Base-by-base conservation (phyloP, 2,888 invertebrate genomes). In the Belgica antarctica region DNA sequence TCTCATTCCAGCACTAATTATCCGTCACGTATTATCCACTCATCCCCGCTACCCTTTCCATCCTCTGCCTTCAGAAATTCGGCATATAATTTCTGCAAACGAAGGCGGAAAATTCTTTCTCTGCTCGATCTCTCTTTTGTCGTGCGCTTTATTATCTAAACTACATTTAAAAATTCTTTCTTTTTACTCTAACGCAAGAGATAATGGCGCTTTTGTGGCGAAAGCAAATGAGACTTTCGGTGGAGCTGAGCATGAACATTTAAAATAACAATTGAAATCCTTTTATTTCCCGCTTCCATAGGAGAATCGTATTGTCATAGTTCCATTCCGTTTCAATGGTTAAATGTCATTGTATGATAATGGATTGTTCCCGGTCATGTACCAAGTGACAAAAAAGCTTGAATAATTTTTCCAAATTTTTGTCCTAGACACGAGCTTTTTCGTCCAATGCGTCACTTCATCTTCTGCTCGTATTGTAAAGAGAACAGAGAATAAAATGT, bases 341-440 rank as follows among this genome's bases (percentile, higher is more conserved):
- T 66, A 66, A 66, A 66, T 66, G 27, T 34, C 57, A 57, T 57
- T 68, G 31, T 57, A 25, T 65, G 46, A 68, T 68, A 57, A 57
- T 68, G 68, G 57, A 68, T 68, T 57, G 68, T 68, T 62, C 28
- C 31, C 15, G 31, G 22, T 15, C 62, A 62, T 34, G 19, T 27
- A 68, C 27, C 12, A n/a, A n/a, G 68, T 24, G 68, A 68, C 52
- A 46, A 31, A 66, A 65, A 68, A 57, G 68, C 27, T 68, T 34
- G 57, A 68, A 68, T 68, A 68, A 68, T 68, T 68, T 68, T 46
- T 57, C 68, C 31, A 8, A 5, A 7, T 34, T 31, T 25, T 62
- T 62, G 28, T 31, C 34, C n/a, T n/a, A n/a, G n/a, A n/a, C n/a
- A n/a, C n/a, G n/a, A n/a, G 28, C 28, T 27, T 15, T 27, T 62